Percentiles rank a stretch among this genome's conserved stretches.
phyloP scores from a whole-genome alignment of 2,888 invertebrate genomes.

The Eristalinus aeneus region DNA sequence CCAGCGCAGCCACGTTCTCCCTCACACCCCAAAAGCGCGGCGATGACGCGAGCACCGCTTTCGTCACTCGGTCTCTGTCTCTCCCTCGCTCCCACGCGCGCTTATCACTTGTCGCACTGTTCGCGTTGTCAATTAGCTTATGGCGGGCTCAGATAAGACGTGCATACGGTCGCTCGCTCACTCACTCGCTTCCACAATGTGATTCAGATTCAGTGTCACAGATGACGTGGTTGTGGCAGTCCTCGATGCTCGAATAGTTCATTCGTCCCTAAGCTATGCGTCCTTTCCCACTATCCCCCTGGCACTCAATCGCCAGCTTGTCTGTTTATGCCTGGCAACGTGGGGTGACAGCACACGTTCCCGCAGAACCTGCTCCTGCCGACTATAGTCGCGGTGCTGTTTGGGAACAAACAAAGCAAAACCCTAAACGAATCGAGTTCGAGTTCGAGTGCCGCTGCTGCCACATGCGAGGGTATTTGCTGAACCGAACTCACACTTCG shows the following conservation, averaged over 20 bases:
- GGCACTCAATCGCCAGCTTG: neutral
- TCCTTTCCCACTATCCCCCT: neutral
- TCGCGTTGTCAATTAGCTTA: neutral
- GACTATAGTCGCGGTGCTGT: neutral
- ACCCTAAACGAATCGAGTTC: slow-evolving; percentile 4
- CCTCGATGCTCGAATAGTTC: neutral
- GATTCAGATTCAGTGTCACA: neutral
- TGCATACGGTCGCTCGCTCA: neutral
- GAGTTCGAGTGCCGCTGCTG: neutral
- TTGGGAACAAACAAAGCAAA: slow-evolving; percentile 25
- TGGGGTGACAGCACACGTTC: slow-evolving; percentile 25
- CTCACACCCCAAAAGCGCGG: neutral
- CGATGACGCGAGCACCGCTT: neutral
- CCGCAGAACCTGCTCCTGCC: slow-evolving; percentile 16
- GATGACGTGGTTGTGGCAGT: neutral
- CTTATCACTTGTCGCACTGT: neutral
- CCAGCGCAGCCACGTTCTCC: too few relatives aligned
- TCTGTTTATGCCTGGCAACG: neutral
- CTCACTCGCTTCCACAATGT: neutral
- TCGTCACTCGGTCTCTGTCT: neutral
- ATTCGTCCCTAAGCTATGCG: neutral
- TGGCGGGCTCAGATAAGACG: neutral
- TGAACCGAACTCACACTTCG: slow-evolving; percentile 32
- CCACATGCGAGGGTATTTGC: neutral
- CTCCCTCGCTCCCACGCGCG: neutral